Conservation (phyloP, 2,113 vertebrate genomes). For the Colinus virginianus region DNA sequence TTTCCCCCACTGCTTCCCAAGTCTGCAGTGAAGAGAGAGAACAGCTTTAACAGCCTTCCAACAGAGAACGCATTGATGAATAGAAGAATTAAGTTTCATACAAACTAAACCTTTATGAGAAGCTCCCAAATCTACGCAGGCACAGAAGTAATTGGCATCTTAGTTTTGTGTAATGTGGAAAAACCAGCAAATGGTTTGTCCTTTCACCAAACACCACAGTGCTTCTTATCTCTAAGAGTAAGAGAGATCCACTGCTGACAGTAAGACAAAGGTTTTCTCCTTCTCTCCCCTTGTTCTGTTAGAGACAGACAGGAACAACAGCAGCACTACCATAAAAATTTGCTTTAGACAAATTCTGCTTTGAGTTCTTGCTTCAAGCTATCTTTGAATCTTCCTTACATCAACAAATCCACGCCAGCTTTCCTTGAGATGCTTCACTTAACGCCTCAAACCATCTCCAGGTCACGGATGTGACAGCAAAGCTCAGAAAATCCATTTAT, state of each 20-base stretch:
- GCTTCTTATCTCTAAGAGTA: neutral
- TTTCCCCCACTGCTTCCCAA: neutral
- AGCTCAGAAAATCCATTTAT: neutral
- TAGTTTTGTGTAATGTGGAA: neutral
- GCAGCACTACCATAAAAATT: neutral
- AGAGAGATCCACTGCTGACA: neutral
- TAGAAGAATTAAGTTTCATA: neutral
- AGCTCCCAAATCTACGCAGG: neutral
- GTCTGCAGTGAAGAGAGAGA: neutral
- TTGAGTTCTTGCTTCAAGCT: neutral
- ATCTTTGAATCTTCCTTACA: neutral
- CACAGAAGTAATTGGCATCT: neutral
- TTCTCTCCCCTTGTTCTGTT: neutral
- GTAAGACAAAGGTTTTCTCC: neutral
- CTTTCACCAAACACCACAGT: neutral
- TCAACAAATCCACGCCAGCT: neutral
- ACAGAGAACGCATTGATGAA: neutral
- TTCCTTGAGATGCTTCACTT: neutral
- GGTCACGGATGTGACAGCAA: accelerated
- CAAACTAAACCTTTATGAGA: neutral
- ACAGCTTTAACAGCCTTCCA: neutral
- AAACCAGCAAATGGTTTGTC: neutral
- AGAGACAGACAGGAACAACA: neutral
- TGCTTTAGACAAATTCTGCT: neutral
- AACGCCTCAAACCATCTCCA: neutral